phyloP scores from a whole-genome alignment of 1,140 invertebrate genomes.

The Leptopilina boulardi region DNA sequence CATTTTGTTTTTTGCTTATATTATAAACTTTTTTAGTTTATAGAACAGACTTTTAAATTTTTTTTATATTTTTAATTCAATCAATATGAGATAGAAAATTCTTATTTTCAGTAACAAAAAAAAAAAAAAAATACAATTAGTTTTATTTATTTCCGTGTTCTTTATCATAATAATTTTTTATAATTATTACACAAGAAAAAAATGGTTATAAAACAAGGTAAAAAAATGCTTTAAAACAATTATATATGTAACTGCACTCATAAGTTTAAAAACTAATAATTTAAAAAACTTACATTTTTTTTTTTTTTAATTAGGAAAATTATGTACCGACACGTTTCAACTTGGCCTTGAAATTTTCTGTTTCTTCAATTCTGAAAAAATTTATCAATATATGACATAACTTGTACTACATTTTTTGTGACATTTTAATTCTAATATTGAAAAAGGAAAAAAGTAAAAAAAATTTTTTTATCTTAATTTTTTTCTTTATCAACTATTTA shows the following conservation, averaged over 20 bases:
- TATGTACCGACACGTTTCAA: neutral
- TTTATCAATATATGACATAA: neutral
- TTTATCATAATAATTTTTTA: no score
- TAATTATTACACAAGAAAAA: neutral
- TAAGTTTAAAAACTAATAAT: constrained; percentile 2
- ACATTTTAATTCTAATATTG: neutral
- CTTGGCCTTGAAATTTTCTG: neutral
- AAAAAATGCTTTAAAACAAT: neutral
- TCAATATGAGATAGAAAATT: no score
- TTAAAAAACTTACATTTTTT: neutral
- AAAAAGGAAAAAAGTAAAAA: no score
- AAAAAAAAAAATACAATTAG: no score
- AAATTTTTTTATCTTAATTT: no score
- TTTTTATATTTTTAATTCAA: no score
- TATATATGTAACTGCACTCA: neutral
- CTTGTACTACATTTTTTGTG: neutral
- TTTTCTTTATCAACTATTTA: no score
- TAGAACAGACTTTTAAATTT: no score
- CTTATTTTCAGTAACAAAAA: no score
- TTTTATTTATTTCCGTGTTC: no score
- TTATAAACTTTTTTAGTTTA: no score
- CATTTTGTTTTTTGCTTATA: no score
- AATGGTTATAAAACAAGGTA: neutral
- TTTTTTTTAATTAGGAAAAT: constrained; percentile 3
- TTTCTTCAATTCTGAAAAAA: neutral